These are phyloP conservation scores for Thomomys bottae DNA, from an alignment of 2,113 vertebrate species.

Conservation along the genomic window DNA sequence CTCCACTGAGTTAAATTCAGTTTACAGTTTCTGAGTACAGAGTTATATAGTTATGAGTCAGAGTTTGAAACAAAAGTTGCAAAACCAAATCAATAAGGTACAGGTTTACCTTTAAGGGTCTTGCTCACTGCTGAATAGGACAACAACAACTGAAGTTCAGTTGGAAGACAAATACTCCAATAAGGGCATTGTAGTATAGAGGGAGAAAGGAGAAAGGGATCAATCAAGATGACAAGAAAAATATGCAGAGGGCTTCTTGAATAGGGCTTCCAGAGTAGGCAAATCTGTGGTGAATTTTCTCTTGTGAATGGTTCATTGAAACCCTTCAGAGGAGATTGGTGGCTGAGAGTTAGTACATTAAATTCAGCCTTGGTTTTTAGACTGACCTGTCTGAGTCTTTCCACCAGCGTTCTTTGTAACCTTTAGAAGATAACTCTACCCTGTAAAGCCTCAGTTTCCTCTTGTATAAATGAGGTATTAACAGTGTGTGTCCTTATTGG, in stretches of 20 bases:
- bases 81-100: constrained; percentile 11
- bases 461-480: not conserved
- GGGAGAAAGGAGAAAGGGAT: not conserved
- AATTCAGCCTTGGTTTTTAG: not conserved
- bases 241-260: constrained; percentile 1
- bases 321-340: not conserved
- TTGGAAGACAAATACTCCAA: not conserved
- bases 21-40: not conserved
- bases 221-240: not conserved
- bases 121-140: not conserved
- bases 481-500: not conserved
- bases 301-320: not conserved
- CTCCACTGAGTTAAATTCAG: too few relatives aligned
- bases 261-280: not conserved
- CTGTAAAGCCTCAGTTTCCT: constrained; percentile 5
- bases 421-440: not conserved
- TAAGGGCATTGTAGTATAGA: not conserved
- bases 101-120: not conserved
- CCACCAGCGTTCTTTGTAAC: not conserved
- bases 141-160: not conserved
- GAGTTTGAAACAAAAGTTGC: not conserved
- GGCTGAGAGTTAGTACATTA: not conserved
- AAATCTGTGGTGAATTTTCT: not conserved
- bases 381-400: not conserved
- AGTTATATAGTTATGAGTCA: constrained; percentile 1